Base-by-base conservation (phyloP, 2,113 vertebrate species). In the Ranitomeya variabilis region DNA sequence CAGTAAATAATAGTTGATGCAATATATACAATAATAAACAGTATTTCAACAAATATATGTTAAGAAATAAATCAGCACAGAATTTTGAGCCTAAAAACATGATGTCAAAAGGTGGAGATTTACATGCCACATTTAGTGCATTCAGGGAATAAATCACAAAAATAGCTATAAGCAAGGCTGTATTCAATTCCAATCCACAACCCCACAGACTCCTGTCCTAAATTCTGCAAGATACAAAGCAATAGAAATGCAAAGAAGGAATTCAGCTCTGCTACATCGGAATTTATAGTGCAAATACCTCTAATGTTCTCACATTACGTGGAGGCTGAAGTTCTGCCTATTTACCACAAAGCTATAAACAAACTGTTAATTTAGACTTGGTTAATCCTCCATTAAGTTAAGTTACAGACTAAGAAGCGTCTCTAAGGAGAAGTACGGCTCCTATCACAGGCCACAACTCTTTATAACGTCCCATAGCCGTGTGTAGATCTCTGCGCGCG, bases 371-470 rank as follows among this genome's bases (percentile, higher is more conserved):
- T 89, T 89, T 84, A 84, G 73, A 78, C 87, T 89, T 37, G 80
- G 81, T 78, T 89, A 83, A 89, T 89, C 73, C 81, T 67, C 59
- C 51, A 52, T 77, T 21, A 78, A n/a, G 71, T 83, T 45, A 55
- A 69, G 51, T 87, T 87, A 37, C 78, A 54, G 55, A 54, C 13
- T 87, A 73, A 52, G 73, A 74, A n/a, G 21, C 15, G 79, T 67
- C 81, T 66, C 81, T 7, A 21, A 59, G 62, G 87, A 89, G 66
- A 19, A 54, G 73, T 77, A 52, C 18, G 37, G 23, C 80, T 89
- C 67, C 60, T 89, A 78, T 89, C 80, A 89, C 87, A 89, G 81
- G 80, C 87, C 87, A 89, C 87, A 89, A 89, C 71, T 84, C 81
- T 84, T 84, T 89, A 89, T 89, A 67, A 76, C 73, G 74, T 83